These are phyloP conservation scores for Pteromalus puparum DNA, from an alignment of 1,140 invertebrate species.

Conservation along the genomic window DNA sequence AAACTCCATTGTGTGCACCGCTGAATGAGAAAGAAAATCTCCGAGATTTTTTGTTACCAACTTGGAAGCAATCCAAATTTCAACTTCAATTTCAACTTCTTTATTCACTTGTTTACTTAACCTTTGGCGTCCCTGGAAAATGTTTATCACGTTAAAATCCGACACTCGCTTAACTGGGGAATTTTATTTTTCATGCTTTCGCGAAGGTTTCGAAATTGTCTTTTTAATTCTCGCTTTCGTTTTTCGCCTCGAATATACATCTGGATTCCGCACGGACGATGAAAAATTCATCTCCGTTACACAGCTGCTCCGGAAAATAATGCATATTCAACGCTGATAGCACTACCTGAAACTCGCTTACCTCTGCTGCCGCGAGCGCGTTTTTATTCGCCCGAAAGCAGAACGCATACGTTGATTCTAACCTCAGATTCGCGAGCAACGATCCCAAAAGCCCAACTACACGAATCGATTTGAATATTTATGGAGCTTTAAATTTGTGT, in stretches of 20 bases:
- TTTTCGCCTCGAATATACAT: not conserved
- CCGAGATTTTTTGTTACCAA: not conserved
- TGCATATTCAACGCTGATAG: not conserved
- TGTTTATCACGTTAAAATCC: too few relatives aligned
- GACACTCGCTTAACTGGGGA: too few relatives aligned
- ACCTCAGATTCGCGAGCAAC: not conserved
- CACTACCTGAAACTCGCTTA: not conserved
- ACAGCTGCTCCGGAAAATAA: not conserved
- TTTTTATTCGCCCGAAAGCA: not conserved
- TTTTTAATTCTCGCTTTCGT: not conserved
- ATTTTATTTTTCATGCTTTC: too few relatives aligned
- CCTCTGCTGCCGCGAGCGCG: not conserved
- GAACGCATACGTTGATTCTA: not conserved
- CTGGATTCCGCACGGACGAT: not conserved
- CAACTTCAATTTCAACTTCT: slow-evolving; percentile 7
- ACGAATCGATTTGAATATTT: slow-evolving; percentile 4
- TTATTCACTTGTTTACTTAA: not conserved
- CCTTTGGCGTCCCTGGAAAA: too few relatives aligned
- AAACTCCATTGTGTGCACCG: not conserved
- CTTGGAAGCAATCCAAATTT: slow-evolving; percentile 31
- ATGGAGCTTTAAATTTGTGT: slow-evolving; percentile 1
- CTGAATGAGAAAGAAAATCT: not conserved
- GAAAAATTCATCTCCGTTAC: slow-evolving; percentile 5
- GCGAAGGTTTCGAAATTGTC: not conserved
- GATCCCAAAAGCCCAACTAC: slow-evolving; percentile 2